phyloP scores from a whole-genome alignment of 2,797 vertebrate species.

The Danio aesculapii region DNA sequence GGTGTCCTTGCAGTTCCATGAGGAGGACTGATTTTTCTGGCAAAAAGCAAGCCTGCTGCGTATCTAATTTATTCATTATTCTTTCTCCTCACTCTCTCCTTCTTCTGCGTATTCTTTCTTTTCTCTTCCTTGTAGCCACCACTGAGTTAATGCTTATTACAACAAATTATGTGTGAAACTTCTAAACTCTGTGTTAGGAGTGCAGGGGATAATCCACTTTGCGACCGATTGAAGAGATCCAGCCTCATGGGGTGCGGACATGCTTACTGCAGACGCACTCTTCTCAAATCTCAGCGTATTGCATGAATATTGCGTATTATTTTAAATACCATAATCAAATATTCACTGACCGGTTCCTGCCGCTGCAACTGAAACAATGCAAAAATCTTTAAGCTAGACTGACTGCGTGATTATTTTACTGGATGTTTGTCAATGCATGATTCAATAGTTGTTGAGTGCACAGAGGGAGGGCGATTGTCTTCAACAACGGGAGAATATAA shows the following conservation, averaged over 20 bases:
- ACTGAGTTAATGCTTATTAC: slow-evolving; percentile 83
- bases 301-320: slow-evolving; percentile 73
- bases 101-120: slow-evolving; percentile 75
- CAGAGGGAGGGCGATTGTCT: slow-evolving; percentile 16
- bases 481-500: slow-evolving; percentile 35
- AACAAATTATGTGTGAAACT: slow-evolving; percentile 86
- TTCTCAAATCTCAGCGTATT: slow-evolving; percentile 70
- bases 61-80: slow-evolving; percentile 90
- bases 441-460: slow-evolving; percentile 37
- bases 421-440: slow-evolving; percentile 33
- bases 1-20: slow-evolving; percentile 81
- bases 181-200: slow-evolving; percentile 79
- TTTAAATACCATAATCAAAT: slow-evolving; percentile 14
- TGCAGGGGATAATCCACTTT: slow-evolving; percentile 82
- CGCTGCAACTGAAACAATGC: slow-evolving; percentile 64
- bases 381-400: slow-evolving; percentile 41
- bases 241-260: slow-evolving; percentile 78
- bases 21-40: slow-evolving; percentile 81
- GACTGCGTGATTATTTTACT: slow-evolving; percentile 29
- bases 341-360: slow-evolving; percentile 31
- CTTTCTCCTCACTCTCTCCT: slow-evolving; percentile 75
- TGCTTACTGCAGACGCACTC: slow-evolving; percentile 82
- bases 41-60: slow-evolving; percentile 74
- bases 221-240: slow-evolving; percentile 83
- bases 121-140: slow-evolving; percentile 66